Evolutionary conservation across 2,797 vertebrate genomes (phyloP).

Genomic region (Xiphophorus birchmanni): DNA sequence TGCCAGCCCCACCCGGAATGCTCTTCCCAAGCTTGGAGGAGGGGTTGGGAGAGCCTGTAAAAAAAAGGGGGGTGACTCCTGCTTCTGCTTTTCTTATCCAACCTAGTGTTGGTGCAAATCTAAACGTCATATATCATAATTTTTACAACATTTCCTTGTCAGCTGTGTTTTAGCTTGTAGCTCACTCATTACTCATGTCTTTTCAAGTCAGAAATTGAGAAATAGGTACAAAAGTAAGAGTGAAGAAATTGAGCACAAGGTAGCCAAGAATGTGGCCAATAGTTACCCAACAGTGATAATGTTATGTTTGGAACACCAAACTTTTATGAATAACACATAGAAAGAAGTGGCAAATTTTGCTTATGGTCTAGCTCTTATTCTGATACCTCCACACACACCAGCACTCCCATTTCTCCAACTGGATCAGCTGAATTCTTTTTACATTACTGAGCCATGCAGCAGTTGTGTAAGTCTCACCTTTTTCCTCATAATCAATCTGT

Average conservation of each 20-base stretch:
- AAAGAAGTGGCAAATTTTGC: not conserved
- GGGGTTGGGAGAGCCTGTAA: conserved; percentile 36
- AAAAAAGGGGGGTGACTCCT: conserved; percentile 54
- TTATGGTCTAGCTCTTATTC: not conserved
- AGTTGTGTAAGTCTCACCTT: not conserved
- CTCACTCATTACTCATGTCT: not conserved
- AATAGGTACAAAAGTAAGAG: not conserved
- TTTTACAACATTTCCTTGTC: not conserved
- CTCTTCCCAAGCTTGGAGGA: conserved; percentile 57
- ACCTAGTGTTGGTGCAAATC: conserved; percentile 53
- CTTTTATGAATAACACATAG: not conserved
- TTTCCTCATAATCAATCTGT: not conserved
- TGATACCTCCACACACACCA: not conserved
- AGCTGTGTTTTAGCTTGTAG: not conserved
- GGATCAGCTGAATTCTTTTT: not conserved
- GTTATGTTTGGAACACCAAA: not conserved
- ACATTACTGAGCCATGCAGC: not conserved
- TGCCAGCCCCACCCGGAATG: conserved; percentile 65
- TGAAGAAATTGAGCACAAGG: not conserved
- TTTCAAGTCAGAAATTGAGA: not conserved
- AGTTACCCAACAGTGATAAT: not conserved
- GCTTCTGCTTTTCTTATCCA: conserved; percentile 61
- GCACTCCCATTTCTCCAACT: not conserved
- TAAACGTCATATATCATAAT: not conserved
- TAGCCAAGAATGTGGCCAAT: not conserved